Base-by-base conservation (phyloP, 1,140 invertebrate species). In the Asbolus verrucosus region DNA sequence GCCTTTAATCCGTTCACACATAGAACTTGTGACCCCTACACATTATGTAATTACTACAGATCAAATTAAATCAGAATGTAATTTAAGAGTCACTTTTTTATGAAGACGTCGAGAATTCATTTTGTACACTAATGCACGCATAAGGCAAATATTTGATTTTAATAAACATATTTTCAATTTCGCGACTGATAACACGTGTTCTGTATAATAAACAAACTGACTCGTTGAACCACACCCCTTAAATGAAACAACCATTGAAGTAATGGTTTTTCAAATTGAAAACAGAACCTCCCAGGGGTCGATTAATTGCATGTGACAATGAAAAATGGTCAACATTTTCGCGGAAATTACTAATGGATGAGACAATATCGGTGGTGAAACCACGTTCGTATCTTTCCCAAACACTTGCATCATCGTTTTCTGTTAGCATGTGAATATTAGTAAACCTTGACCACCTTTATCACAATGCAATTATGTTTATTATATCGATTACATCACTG, bases 311-410 rank as follows among this genome's bases (percentile, higher is more conserved):
- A 11, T 27, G 24, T 27, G 8, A 27, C 24, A 27, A 27, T 27
- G 39, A 41, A 41, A 41, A 46, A 46, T n/a, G 8, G 24, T n/a
- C 2, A 18, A 54, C 46, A 13, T 54, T 54, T 54, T 54, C 46
- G 18, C 19, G 46, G 46, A 54, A 54, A 54, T 15, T 6, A 21
- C 46, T 54, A 54, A 54, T 54, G 46, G 46, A 54, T 27, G 21
- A 54, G 41, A 46, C 41, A n/a, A n/a, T n/a, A n/a, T n/a, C 18
- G 16, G 21, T 46, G 41, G 19, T 11, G 13, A 43, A 15, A 5
- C 16, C 16, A 46, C 16, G 18, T 27, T 27, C 24, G 24, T 4
- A 8, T 27, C 24, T 36, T 36, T 36, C 11, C 33, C 6, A 36
- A n/a, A n/a, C n/a, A n/a, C n/a, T n/a, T 36, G 6, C 2, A 36